A percentile compares a stretch with the other conserved stretches of the same genome.
phyloP scores from a whole-genome alignment of 2,888 invertebrate genomes.

The Melanotus villosus region DNA sequence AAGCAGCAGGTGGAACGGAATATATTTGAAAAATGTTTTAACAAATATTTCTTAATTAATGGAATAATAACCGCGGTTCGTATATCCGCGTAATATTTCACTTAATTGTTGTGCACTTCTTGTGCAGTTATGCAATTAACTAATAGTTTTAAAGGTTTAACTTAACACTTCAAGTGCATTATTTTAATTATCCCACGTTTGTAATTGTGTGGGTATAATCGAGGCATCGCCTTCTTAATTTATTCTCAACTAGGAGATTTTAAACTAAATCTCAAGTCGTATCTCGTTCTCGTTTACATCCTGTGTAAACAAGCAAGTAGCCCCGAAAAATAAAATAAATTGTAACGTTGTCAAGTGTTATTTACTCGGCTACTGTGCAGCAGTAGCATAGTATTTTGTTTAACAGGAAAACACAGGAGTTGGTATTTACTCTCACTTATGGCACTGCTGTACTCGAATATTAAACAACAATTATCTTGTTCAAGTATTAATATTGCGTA shows the following conservation, averaged over 20 bases:
- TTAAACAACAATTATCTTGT: slow-evolving; percentile 62
- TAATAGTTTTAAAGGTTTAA: too few species aligned
- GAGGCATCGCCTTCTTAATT: slow-evolving; percentile 1
- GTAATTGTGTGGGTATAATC: neutral
- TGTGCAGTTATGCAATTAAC: too few species aligned
- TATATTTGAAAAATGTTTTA: too few species aligned
- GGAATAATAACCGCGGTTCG: too few species aligned
- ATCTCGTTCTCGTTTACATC: slow-evolving; percentile 33
- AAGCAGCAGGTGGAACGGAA: neutral
- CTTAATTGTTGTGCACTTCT: too few species aligned
- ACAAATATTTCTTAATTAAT: too few species aligned
- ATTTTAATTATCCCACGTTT: slow-evolving; percentile 15
- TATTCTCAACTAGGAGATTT: neutral
- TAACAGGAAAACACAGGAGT: slow-evolving; percentile 49
- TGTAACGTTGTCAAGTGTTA: slow-evolving; percentile 35
- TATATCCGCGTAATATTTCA: too few species aligned
- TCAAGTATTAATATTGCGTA: slow-evolving; percentile 62
- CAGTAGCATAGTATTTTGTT: slow-evolving; percentile 38
- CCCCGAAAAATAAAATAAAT: slow-evolving; percentile 26
- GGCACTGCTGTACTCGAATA: slow-evolving; percentile 53
- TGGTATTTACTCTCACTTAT: slow-evolving; percentile 53
- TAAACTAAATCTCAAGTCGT: slow-evolving; percentile 8
- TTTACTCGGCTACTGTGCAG: slow-evolving; percentile 42
- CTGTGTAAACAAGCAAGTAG: slow-evolving; percentile 37
- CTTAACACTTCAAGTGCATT: too few species aligned